Base-by-base conservation (phyloP, 2,797 vertebrate genomes). In the Australoheros facetus region DNA sequence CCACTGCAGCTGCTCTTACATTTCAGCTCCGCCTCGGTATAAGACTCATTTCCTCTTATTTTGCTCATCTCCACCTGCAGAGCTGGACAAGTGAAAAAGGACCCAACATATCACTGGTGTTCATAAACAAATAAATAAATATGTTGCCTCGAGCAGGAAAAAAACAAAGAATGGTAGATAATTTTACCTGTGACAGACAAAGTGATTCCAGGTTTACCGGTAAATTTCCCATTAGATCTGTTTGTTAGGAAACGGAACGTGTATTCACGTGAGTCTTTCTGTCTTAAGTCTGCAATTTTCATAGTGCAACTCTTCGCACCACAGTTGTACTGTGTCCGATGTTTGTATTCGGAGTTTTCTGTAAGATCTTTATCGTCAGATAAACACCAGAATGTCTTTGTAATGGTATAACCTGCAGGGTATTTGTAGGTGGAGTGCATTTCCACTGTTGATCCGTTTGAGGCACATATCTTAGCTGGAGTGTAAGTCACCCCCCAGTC, bases 281-380 rank as follows among this genome's bases (percentile, higher is more conserved):
- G 9, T 69, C 6, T 69, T 5, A 69, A 17, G 16, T 30, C 6
- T 30, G 42, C 23, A 16, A 69, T 19, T 51, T 7, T 69, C 62
- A 69, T 48, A 12, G 42, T 19, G 62, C 62, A 69, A 2, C 10
- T 51, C 19, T n/a, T 4, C 3, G 3, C 10, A 7, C 3, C 0
- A 69, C 62, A 69, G 16, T 13, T 69, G 17, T 69, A 69, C 17
- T 69, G 42, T 13, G 28, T 69, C 42, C 26, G 17, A 69, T 13
- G 1, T 69, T 30, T 13, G 17, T 69, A 69, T 13, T 30, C 42
- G 8, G 11, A 0, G 16, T 30, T 13, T 16, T 0, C 0, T 13
- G 0, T 1, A 45, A 69, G 62, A 26, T 69, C 12, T 5, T 7
- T 0, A 4, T 4, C 0, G 0, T 51, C 0, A 19, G 0, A 0